Evolutionary conservation across 2,113 vertebrate genomes (phyloP).

Genomic region (Otocyon megalotis): DNA sequence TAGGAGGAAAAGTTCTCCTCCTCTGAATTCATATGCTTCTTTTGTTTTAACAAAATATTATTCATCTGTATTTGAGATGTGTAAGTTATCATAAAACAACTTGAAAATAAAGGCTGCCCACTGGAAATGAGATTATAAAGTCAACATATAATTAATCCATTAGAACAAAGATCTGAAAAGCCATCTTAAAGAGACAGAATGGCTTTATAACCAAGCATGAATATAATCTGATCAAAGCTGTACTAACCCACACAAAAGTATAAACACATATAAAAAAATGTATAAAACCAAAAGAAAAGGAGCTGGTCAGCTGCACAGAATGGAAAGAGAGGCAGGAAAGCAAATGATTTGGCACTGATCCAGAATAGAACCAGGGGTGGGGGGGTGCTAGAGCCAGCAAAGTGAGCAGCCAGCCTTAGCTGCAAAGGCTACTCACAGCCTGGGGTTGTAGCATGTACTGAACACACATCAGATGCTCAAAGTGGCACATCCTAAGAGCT

Average conservation of each 20-base stretch:
- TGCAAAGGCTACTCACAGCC: neutral
- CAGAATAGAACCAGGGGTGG: neutral
- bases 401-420: neutral
- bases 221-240: neutral
- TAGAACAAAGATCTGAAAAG: neutral
- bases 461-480: neutral
- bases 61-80: neutral
- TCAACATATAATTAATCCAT: neutral
- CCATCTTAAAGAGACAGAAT: neutral
- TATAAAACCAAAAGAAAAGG: neutral
- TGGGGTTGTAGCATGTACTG: too few relatives aligned
- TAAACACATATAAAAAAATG: neutral
- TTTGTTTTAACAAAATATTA: slow-evolving; percentile 17
- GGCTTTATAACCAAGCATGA: neutral
- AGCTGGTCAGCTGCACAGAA: neutral
- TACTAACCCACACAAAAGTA: neutral
- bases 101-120: neutral
- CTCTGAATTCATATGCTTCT: neutral
- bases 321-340: neutral
- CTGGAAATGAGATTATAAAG: neutral
- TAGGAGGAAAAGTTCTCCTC: neutral
- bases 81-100: neutral
- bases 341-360: neutral
- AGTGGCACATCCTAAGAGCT: neutral
- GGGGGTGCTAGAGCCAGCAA: neutral